Conservation (phyloP, 2,797 vertebrate genomes). For the Okamejei kenojei region DNA sequence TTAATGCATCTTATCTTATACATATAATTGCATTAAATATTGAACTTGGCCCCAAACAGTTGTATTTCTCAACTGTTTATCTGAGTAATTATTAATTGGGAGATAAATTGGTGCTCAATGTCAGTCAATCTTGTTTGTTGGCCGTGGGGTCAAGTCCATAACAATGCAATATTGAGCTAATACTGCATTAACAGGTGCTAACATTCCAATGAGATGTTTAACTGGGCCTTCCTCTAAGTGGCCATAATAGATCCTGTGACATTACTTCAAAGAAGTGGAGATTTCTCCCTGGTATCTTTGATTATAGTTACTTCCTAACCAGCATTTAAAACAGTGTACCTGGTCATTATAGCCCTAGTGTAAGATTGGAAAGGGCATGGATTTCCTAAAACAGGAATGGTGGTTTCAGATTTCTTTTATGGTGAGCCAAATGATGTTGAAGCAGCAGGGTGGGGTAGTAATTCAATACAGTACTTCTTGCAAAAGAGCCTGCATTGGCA, state of each 20-base stretch:
- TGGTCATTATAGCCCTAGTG: background rate
- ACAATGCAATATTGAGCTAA: background rate
- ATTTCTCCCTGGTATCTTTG: background rate
- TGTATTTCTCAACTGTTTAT: background rate
- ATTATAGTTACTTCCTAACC: background rate
- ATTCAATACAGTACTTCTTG: background rate
- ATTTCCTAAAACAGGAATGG: background rate
- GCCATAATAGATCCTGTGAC: background rate
- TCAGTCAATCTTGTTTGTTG: background rate
- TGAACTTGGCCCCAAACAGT: background rate
- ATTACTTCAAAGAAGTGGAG: too few relatives aligned
- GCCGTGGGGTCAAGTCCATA: background rate
- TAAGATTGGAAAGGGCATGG: background rate
- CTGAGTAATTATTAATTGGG: background rate
- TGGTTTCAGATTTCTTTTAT: background rate
- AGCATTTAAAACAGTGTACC: background rate
- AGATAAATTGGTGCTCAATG: background rate
- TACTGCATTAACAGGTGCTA: background rate
- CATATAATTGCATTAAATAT: background rate
- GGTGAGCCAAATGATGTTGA: background rate
- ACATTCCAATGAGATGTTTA: background rate
- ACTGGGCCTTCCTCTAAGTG: too few relatives aligned
- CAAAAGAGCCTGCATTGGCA: background rate
- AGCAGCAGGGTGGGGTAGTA: background rate
- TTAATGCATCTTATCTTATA: too few relatives aligned